Percentiles rank a stretch among this genome's conserved stretches.
Evolutionary conservation across 1,140 invertebrate species (phyloP).

Genomic region (Drosophila nigrodunni): DNA sequence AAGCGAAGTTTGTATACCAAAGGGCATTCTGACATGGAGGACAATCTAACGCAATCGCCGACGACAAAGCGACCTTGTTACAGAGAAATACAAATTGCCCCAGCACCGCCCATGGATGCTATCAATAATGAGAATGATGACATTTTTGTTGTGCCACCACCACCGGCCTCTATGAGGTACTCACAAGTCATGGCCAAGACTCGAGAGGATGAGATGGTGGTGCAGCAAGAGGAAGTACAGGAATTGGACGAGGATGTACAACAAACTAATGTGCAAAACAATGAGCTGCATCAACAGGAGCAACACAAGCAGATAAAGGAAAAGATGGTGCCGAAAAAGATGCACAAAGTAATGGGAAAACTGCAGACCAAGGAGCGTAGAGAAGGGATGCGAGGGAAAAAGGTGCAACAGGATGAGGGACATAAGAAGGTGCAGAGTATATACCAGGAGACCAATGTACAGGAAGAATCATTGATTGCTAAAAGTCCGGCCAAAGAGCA

Average conservation of each 20-base stretch:
- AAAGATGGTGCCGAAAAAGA: too few relatives aligned
- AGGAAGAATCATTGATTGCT: too few relatives aligned
- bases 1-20: slow-evolving; percentile 69
- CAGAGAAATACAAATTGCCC: slow-evolving; percentile 15
- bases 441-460: too few relatives aligned
- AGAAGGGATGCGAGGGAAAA: too few relatives aligned
- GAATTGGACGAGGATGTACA: too few relatives aligned
- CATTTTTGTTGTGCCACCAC: slow-evolving; percentile 54
- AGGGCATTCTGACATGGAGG: slow-evolving; percentile 54
- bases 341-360: too few relatives aligned
- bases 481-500: too few relatives aligned
- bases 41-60: slow-evolving; percentile 2
- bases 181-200: slow-evolving; percentile 27
- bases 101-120: slow-evolving; percentile 11
- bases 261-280: background rate
- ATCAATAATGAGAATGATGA: background rate
- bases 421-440: too few relatives aligned
- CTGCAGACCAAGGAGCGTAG: too few relatives aligned
- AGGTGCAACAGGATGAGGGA: too few relatives aligned
- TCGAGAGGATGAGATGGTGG: background rate
- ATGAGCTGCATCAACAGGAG: background rate
- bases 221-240: too few relatives aligned
- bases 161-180: slow-evolving; percentile 44
- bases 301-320: too few relatives aligned
- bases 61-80: slow-evolving; percentile 6